Base-by-base conservation (phyloP, 2,113 vertebrate species). In the Psittacus erithacus region DNA sequence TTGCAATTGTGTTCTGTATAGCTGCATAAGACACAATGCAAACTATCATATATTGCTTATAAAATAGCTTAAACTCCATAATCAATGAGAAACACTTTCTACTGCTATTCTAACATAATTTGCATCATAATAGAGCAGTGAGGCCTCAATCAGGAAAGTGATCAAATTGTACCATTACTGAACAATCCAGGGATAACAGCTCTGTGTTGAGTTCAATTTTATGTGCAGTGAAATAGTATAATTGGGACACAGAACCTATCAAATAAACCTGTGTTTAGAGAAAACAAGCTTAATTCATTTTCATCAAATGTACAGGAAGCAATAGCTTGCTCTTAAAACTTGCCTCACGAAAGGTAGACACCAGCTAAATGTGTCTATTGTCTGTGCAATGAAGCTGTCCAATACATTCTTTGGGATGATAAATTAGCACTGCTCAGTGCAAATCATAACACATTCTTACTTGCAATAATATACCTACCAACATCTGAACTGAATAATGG, bases 201-300 rank as follows among this genome's bases (percentile, higher is more conserved):
- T 84, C 47, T 76, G 87, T 29, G 35, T 28, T 52, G 47, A 75
- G 38, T 50, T 24, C 62, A 38, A 65, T 93, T 82, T 82, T 71
- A 82, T 65, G 62, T 57, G 39, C 89, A 69, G 27, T 50, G 33
- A 89, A 80, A 82, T 44, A 39, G 47, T 65, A 57, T 80, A 89
- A 64, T 79, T 44, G 73, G 84, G 77, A 71, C 74, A 89, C 1
- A 59, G 70, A 91, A 82, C 6, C 81, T 89, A 65, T 57, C 60
- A 87, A 95, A 68, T 69, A 52, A 86, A 79, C 57, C 20, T 5
- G 4, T 82, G 44, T 57, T 79, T 68, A 86, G 43, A 73, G 39
- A 69, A 92, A 92, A 91, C 47, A 57, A 33, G 35, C 69, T 76
- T 79, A 95, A 85, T 6, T 3, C 25, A 47, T 93, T 95, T 92